Evolutionary conservation across 2,797 vertebrate species (phyloP), one percentile per base, ranked within the genome.

Genomic region (Apodemus agrarius): DNA sequence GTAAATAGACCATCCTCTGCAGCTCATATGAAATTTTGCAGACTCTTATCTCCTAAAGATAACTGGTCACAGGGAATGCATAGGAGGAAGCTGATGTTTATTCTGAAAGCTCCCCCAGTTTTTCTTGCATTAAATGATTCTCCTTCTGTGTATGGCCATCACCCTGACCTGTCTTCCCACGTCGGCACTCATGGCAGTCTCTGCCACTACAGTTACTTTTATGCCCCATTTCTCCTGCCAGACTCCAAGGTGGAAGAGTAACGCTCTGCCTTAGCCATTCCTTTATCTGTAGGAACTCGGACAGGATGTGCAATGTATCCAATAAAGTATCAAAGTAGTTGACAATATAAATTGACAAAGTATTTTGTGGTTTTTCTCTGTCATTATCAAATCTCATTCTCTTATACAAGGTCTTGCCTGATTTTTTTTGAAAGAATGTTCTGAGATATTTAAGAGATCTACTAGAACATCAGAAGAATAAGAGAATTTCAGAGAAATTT

Each of bases 21-120:
- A 37, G 89, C 69, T 89, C 91, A 96, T 90, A 57, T 40, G 94
- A 96, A 93, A 97, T 94, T 97, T 97, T 94, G 90, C 88, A 95
- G 95, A 95, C 69, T 59, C 84, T 57, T 63, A 92, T 96, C 89
- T 97, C 81, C 82, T 93, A 22, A 78, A 91, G 81, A 81, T 91
- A 94, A 91, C 91, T 96, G 90, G 88, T 83, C 95, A 76, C 69
- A 74, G 34, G 93, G 17, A 61, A 90, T 81, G 91, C 94, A 78
- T 26, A 34, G 54, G 65, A 93, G 86, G 84, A 93, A 95, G 74
- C 83, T 10, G 6, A 6, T 92, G 31, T 92, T 91, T 93, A 81
- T 88, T 96, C 75, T 93, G 31, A 96, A 95, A 92, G 89, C 90
- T 94, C 83, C 34, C 37, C 78, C 93, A 92, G 1, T 83, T 61